Base-by-base conservation (phyloP, 1,140 invertebrate species). In the Sesamia nonagrioides region DNA sequence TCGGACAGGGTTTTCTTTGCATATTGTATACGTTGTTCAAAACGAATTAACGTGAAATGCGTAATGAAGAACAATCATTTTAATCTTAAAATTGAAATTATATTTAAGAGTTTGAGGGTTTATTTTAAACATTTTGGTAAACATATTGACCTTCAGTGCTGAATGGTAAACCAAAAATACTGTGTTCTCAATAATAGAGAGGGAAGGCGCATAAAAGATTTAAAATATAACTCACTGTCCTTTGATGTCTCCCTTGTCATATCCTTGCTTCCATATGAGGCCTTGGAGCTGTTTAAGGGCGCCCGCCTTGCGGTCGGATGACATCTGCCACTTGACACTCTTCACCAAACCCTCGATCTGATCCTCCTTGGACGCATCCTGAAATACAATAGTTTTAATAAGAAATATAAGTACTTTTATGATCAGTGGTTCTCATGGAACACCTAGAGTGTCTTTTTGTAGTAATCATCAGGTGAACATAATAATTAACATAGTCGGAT, bases 231-330 rank as follows among this genome's bases (percentile, higher is more conserved):
- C 98, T 97, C 96, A 99, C 98, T 99, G 98, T 92, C 98, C 98
- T 87, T 97, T 97, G 0, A 99, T 91, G 33, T 96, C 94, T 27
- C 97, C 97, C 63, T 95, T 95, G 74, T 97, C 96, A 91, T 98
- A 99, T 8, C 97, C 98, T 82, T 97, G 96, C 84, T 96, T 96
- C 97, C 98, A 99, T 81, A 99, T 97, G 52, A 98, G 96, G 3
- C 98, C 98, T 90, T 99, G 98, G 4, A 99, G 94, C 52, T 97
- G 96, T 94, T 99, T 99, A 37, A 99, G 95, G 21, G 97, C 96
- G 17, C 96, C 97, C 35, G 96, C 96, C 91, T 98, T 98, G 69
- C 97, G 96, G 93, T 98, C 97, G 18, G 95, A 94, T 56, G 97
- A 97, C 96, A 99, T 98, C 92, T 97, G 97, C 96, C 97, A 97